Evolutionary conservation across 1,140 invertebrate genomes (phyloP), one percentile per base, ranked within the genome.

Genomic region (Dreissena polymorpha): DNA sequence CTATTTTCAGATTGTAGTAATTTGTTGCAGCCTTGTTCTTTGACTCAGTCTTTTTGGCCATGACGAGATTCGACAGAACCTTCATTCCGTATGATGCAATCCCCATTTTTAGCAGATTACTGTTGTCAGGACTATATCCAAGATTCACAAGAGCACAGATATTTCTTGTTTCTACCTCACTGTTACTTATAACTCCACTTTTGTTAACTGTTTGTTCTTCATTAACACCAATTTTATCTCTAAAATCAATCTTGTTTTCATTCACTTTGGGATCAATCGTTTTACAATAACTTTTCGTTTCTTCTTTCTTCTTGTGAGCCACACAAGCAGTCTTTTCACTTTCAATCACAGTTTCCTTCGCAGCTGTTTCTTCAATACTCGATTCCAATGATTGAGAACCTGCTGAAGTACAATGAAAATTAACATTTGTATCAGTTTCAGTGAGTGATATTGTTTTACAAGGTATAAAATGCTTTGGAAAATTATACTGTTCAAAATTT

Each of bases 51-150:
- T 27, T 50, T 27, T 68, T 77, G 18, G 65, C 39, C 64, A 53
- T 51, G 18, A 77, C 64, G 7, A 77, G 7, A 68, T 68, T 77
- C n/a, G 75, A 29, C 13, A 77, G 49, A 3, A 53, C 49, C 49
- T 77, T 77, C 21, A 77, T 39, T 29, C 75, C 75, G 23, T 77
- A 64, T 8, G 75, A 77, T 55, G 75, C n/a, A 51, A 50, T 77
- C 21, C 63, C 63, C 75, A 77, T 77, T n/a, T 39, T 23, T 6
- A 60, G 16, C 21, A 60, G 21, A 18, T 60, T 18, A 60, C 57
- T 60, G 16, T 60, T 23, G 16, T n/a, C 57, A n/a, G 57, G 21
- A 23, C 16, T n/a, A 8, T 39, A 39, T 39, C 39, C 39, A 8
- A 39, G 39, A 39, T 39, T 39, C 39, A 39, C 39, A 39, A 39